Evolutionary conservation across 1,140 invertebrate species (phyloP).

Genomic region (Pinna nobilis): DNA sequence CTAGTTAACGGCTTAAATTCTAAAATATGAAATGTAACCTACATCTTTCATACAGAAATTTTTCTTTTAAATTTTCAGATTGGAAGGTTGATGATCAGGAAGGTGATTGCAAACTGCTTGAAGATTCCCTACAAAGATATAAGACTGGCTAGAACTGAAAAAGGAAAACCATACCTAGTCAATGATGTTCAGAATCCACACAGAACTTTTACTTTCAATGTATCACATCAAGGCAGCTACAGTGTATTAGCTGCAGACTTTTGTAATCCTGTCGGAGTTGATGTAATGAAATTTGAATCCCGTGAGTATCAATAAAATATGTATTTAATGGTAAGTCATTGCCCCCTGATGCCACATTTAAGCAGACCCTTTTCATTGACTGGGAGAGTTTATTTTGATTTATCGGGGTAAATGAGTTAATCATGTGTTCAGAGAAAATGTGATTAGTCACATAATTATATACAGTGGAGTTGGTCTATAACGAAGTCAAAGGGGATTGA

Average conservation of each 20-base stretch:
- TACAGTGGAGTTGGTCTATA: no score
- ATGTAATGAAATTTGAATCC: slow-evolving; percentile 77
- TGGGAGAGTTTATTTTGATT: no score
- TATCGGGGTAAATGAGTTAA: no score
- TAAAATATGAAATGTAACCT: no score
- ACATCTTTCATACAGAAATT: no score
- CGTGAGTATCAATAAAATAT: slow-evolving; percentile 54
- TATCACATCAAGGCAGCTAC: slow-evolving; percentile 93
- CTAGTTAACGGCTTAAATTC: no score
- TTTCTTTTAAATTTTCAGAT: slow-evolving; percentile 75
- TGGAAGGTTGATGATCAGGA: slow-evolving; percentile 89
- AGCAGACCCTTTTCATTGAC: no score
- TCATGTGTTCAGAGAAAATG: no score
- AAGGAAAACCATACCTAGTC: slow-evolving; percentile 76
- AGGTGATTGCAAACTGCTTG: slow-evolving; percentile 82
- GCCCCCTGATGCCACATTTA: no score
- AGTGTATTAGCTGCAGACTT: slow-evolving; percentile 86
- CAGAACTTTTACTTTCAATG: slow-evolving; percentile 83
- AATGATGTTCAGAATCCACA: slow-evolving; percentile 25
- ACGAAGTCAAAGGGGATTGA: no score
- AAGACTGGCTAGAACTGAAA: slow-evolving; percentile 74
- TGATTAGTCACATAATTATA: no score
- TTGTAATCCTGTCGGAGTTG: slow-evolving; percentile 74
- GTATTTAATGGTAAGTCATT: no score
- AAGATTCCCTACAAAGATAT: slow-evolving; percentile 82